phyloP scores from a whole-genome alignment of 2,888 invertebrate species.

The Adineta ricciae region DNA sequence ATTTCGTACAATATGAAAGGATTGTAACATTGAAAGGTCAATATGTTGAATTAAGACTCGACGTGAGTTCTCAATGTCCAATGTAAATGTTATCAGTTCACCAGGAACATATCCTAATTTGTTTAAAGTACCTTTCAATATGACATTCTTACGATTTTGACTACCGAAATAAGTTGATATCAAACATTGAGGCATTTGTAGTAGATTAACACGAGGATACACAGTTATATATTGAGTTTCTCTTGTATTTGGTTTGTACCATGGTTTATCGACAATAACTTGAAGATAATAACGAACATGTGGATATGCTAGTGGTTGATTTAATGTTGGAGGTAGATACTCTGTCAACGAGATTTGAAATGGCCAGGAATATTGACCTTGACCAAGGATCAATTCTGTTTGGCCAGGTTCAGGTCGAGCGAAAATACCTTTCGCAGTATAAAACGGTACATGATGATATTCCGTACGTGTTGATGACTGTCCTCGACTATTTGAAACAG shows the following conservation, averaged over 20 bases:
- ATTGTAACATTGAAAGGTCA: not conserved
- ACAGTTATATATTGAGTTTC: not conserved
- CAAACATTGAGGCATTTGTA: not conserved
- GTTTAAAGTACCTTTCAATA: not conserved
- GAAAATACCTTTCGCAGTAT: not conserved
- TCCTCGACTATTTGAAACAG: not conserved
- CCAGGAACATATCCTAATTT: constrained; percentile 1
- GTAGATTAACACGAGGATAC: not conserved
- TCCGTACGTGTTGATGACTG: not conserved
- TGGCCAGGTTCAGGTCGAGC: not conserved
- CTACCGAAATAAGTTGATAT: not conserved
- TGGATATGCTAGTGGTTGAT: not conserved
- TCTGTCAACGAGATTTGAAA: not conserved
- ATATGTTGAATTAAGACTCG: not conserved
- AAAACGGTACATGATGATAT: not conserved
- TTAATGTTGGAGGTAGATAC: not conserved
- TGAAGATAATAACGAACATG: constrained; percentile 2
- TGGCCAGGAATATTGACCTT: not conserved
- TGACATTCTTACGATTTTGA: not conserved
- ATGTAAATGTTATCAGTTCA: not conserved
- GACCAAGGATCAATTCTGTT: not conserved
- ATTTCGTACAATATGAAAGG: not conserved
- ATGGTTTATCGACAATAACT: not conserved
- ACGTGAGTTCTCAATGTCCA: not conserved
- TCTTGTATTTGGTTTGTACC: not conserved